Evolutionary conservation across 2,888 invertebrate species (phyloP).

Genomic region (Hirtodrosophila cameraria): DNA sequence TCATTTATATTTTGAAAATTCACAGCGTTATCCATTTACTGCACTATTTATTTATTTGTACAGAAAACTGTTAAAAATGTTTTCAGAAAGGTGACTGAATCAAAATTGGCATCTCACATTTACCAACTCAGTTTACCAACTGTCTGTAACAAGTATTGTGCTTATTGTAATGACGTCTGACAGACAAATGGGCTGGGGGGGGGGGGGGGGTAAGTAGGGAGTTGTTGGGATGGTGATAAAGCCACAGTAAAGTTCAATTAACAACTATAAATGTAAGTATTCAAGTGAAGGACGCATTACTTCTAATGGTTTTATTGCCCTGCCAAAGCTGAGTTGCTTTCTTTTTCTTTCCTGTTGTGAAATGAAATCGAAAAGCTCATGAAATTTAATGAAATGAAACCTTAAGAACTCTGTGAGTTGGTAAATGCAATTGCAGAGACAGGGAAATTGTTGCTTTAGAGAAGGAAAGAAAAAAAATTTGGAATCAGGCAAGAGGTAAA

Average conservation of each 20-base stretch:
- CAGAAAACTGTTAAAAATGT: neutral
- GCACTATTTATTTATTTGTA: neutral
- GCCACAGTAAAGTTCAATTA: constrained; percentile 33
- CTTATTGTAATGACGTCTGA: constrained; percentile 50
- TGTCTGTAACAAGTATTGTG: constrained; percentile 5
- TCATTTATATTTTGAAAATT: neutral
- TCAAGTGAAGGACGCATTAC: constrained; percentile 31
- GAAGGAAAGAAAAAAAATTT: neutral
- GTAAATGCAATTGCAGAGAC: neutral
- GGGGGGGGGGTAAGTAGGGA: neutral
- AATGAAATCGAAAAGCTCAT: constrained; percentile 50
- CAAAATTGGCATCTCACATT: constrained; percentile 24
- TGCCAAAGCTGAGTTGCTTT: constrained; percentile 13
- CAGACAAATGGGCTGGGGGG: neutral
- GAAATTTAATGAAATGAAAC: constrained; percentile 67
- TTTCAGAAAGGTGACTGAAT: neutral
- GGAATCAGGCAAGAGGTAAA: neutral
- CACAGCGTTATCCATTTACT: neutral
- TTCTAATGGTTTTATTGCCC: constrained; percentile 20
- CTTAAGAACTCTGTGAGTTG: constrained; percentile 22
- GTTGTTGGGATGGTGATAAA: neutral
- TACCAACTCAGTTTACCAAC: constrained; percentile 10
- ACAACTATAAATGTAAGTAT: constrained; percentile 34
- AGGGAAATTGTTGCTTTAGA: neutral
- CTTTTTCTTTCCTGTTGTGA: neutral